Evolutionary conservation across 1,140 invertebrate genomes (phyloP).

Genomic region (Cydia fagiglandana): DNA sequence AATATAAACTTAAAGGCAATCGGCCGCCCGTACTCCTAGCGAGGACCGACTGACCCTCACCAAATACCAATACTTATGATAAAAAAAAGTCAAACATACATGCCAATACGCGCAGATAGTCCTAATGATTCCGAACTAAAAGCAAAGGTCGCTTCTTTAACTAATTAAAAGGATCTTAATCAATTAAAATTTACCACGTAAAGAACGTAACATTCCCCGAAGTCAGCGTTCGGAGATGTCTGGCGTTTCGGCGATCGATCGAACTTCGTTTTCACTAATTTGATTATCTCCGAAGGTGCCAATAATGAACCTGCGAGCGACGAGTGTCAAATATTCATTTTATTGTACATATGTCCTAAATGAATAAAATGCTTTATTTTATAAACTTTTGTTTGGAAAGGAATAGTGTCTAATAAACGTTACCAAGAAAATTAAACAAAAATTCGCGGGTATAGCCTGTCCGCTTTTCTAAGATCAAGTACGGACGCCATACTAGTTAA

Average conservation of each 20-base stretch:
- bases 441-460: too few relatives aligned
- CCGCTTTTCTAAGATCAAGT: too few relatives aligned
- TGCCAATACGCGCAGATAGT: too few relatives aligned
- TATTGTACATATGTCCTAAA: neutral
- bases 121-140: neutral
- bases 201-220: neutral
- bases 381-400: neutral
- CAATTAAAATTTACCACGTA: neutral
- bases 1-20: too few relatives aligned
- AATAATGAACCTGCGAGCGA: neutral
- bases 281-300: neutral
- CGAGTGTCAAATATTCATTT: neutral
- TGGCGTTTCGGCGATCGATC: neutral
- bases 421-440: too few relatives aligned
- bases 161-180: neutral
- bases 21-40: too few relatives aligned
- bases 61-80: too few relatives aligned
- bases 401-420: neutral
- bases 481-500: too few relatives aligned
- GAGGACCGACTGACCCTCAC: too few relatives aligned
- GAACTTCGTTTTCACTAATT: neutral
- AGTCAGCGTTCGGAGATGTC: neutral
- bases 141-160: neutral
- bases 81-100: too few relatives aligned
- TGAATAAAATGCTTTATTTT: neutral